A percentile compares a stretch with the other conserved stretches of the same genome.
Evolutionary conservation across 2,797 vertebrate genomes (phyloP).

Genomic region (Acanthiza pusilla): DNA sequence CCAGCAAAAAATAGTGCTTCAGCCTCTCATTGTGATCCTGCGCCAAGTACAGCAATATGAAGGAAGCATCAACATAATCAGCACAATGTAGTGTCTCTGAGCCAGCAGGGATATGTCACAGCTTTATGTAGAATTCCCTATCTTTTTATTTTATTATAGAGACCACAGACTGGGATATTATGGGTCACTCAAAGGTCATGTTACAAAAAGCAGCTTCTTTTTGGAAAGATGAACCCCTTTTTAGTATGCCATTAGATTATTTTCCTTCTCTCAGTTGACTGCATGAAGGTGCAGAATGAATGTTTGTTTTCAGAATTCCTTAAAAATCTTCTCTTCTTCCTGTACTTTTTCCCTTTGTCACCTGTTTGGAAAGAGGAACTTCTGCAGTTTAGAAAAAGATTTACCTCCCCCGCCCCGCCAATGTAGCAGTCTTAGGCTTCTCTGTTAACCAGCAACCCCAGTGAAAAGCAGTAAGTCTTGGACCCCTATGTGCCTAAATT

Average conservation of each 20-base stretch:
- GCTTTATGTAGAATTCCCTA: conserved; percentile 62
- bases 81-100: conserved; percentile 68
- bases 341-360: not conserved
- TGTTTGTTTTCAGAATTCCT: conserved; percentile 24
- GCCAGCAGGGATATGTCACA: conserved; percentile 73
- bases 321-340: not conserved
- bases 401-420: not conserved
- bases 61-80: conserved; percentile 75
- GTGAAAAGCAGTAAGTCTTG: not conserved
- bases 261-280: conserved; percentile 37
- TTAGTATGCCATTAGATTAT: conserved; percentile 39
- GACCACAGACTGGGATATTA: conserved; percentile 71
- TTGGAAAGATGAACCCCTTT: conserved; percentile 50
- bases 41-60: conserved; percentile 76
- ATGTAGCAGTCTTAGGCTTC: not conserved
- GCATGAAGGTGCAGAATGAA: conserved; percentile 8
- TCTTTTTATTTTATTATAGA: conserved; percentile 73
- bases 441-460: not conserved
- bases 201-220: conserved; percentile 60
- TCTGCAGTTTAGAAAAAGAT: not conserved
- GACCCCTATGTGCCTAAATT: not conserved
- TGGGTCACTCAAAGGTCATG: conserved; percentile 70
- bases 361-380: not conserved
- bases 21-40: conserved; percentile 69
- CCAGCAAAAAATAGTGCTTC: conserved; percentile 65